phyloP scores from a whole-genome alignment of 2,797 vertebrate species.

The Hemitrygon akajei region DNA sequence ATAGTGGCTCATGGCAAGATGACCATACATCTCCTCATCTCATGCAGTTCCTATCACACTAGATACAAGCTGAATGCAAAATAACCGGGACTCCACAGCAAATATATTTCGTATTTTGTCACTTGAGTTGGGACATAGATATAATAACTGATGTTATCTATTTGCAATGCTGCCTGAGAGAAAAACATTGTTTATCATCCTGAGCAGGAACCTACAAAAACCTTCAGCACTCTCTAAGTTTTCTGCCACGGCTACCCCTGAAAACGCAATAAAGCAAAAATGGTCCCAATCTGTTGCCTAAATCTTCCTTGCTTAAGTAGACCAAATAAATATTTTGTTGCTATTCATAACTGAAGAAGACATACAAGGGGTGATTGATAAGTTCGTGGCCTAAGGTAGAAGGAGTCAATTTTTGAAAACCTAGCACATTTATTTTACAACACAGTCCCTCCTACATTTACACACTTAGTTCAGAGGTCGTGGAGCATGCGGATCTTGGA shows the following conservation, averaged over 20 bases:
- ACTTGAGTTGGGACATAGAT: background rate
- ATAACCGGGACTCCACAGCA: background rate
- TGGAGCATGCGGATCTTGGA: no score
- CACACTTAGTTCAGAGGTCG: no score
- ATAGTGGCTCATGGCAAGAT: background rate
- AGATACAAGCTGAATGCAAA: background rate
- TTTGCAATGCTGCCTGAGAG: background rate
- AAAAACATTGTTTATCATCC: background rate
- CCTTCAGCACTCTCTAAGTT: background rate
- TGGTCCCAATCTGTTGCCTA: background rate
- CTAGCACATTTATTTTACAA: no score
- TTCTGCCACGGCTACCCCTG: no score
- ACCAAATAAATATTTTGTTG: slow-evolving; percentile 12
- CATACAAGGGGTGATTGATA: no score
- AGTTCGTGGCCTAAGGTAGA: no score
- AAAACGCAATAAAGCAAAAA: background rate
- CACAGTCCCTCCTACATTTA: no score
- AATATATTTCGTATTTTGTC: background rate
- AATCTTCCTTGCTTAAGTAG: background rate
- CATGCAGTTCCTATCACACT: background rate
- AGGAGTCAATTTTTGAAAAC: no score
- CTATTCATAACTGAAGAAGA: slow-evolving; percentile 1
- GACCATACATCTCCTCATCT: background rate
- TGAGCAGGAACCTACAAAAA: background rate
- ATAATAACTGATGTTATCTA: background rate